A percentile compares a stretch with the other conserved stretches of the same genome.
These are phyloP conservation scores for Dryas iulia DNA, from an alignment of 1,140 invertebrate species.

Conservation along the genomic window DNA sequence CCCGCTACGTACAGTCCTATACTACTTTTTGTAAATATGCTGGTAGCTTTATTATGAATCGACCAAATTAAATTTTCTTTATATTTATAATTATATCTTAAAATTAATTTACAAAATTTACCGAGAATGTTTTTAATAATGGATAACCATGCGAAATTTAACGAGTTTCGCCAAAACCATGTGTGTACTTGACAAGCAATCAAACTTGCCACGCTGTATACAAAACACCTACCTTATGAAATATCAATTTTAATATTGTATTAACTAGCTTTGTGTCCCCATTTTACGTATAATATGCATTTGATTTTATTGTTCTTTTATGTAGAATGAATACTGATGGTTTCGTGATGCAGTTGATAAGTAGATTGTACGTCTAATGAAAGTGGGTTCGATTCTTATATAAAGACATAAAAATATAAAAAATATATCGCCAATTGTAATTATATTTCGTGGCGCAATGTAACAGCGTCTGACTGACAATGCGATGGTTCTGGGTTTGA, in stretches of 20 bases:
- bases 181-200: constrained; percentile 10
- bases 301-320: too few relatives aligned
- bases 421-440: too few relatives aligned
- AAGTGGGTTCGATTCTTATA: too few relatives aligned
- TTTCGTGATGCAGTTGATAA: too few relatives aligned
- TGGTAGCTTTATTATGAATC: background rate
- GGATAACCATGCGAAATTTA: constrained; percentile 5
- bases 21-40: background rate
- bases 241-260: constrained; percentile 11
- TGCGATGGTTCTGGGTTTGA: too few relatives aligned
- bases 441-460: too few relatives aligned
- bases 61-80: background rate
- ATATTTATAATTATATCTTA: background rate
- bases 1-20: background rate
- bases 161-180: constrained; percentile 13
- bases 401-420: too few relatives aligned
- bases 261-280: background rate
- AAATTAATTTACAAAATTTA: background rate
- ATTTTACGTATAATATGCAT: too few relatives aligned
- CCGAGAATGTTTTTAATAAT: background rate
- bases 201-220: constrained; percentile 1
- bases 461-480: too few relatives aligned
- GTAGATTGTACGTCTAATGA: too few relatives aligned
- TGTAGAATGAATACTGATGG: too few relatives aligned
- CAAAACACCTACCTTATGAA: constrained; percentile 3